Percentiles rank a stretch among this genome's conserved stretches.
Evolutionary conservation across 1,140 invertebrate species (phyloP).

Genomic region (Lordiphosa clarofinis): DNA sequence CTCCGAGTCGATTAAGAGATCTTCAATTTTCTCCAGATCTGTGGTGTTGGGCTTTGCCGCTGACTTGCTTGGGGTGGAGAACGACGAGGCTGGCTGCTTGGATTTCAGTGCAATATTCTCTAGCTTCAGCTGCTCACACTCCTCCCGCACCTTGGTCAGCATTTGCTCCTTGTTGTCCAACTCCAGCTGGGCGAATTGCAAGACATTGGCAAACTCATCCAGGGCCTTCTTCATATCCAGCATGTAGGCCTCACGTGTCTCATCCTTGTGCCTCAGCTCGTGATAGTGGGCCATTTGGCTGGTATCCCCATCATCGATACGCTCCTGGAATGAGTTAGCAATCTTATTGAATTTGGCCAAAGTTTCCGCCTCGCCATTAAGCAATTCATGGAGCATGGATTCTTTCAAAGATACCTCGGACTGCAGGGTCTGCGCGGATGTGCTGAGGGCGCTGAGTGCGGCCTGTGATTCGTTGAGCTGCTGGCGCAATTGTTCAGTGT

Average conservation of each 20-base stretch:
- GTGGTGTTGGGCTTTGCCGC: conserved; percentile 61
- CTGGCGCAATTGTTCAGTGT: conserved; percentile 73
- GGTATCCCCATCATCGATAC: conserved; percentile 61
- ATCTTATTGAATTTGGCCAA: conserved; percentile 80
- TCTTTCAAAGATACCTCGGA: conserved; percentile 78
- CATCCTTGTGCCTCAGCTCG: conserved; percentile 75
- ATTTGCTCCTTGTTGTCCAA: conserved; percentile 77
- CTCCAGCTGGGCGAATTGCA: conserved; percentile 76
- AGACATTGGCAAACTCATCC: conserved; percentile 74
- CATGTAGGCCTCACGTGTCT: conserved; percentile 76
- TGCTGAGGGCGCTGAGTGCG: conserved; percentile 49
- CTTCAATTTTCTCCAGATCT: conserved; percentile 75
- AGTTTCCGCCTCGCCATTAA: conserved; percentile 77
- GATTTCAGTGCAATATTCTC: conserved; percentile 78
- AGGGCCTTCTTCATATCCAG: conserved; percentile 77
- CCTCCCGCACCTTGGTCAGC: conserved; percentile 69
- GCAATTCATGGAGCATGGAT: conserved; percentile 73
- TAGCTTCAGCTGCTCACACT: conserved; percentile 76
- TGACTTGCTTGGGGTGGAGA: conserved; percentile 54
- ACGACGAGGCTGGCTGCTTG: conserved; percentile 50
- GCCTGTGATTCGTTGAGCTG: conserved; percentile 71
- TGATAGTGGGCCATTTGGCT: conserved; percentile 70
- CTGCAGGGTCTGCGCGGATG: conserved; percentile 69
- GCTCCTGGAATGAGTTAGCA: conserved; percentile 79
- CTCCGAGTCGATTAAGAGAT: conserved; percentile 65